phyloP scores from a whole-genome alignment of 2,888 invertebrate species.

The Leuctra nigra region DNA sequence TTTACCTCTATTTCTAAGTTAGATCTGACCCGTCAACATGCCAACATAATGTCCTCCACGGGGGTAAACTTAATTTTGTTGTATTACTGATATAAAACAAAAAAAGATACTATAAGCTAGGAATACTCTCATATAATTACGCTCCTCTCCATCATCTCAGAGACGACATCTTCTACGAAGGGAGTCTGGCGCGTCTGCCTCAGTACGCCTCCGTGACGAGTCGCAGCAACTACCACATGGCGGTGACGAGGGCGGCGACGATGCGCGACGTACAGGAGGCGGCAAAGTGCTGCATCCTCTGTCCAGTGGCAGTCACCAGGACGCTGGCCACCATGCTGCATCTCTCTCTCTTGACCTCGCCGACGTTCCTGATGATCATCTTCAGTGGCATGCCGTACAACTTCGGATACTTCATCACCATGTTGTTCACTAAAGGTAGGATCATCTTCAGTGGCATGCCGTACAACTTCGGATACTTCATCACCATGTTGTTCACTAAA shows the following conservation, averaged over 20 bases:
- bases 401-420: not conserved
- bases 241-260: not conserved
- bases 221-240: not conserved
- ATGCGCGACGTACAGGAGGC: not conserved
- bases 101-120: too few species aligned
- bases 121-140: too few species aligned
- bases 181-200: not conserved
- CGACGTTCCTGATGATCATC: not conserved
- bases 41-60: too few species aligned
- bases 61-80: too few species aligned
- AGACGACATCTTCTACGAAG: slow-evolving; percentile 1
- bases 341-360: not conserved
- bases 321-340: not conserved
- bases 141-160: too few species aligned
- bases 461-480: too few species aligned
- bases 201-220: not conserved
- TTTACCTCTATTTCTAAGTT: too few species aligned
- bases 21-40: too few species aligned
- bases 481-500: too few species aligned
- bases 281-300: not conserved
- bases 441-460: too few species aligned
- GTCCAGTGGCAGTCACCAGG: not conserved
- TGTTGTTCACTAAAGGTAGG: not conserved
- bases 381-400: too few species aligned
- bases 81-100: too few species aligned